Percentiles rank a stretch among this genome's conserved stretches.
Evolutionary conservation across 2,797 vertebrate species (phyloP).

Genomic region (Anomalospiza imberbis): DNA sequence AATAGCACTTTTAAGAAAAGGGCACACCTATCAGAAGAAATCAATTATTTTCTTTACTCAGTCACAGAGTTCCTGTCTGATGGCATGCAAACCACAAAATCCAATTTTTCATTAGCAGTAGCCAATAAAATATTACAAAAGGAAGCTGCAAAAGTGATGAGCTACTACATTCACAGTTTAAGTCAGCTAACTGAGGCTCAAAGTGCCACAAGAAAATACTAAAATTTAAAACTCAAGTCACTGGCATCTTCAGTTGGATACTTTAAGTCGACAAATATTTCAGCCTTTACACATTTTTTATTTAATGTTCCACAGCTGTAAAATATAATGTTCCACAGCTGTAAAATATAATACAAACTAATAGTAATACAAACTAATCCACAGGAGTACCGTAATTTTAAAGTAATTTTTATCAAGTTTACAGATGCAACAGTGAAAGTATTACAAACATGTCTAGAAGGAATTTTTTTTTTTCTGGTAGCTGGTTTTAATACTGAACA

Average conservation of each 20-base stretch:
- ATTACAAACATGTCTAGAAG: not conserved
- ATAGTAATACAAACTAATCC: not conserved
- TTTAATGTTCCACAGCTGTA: not conserved
- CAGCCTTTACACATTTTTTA: not conserved
- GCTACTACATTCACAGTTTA: not conserved
- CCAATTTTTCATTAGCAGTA: not conserved
- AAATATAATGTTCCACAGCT: not conserved
- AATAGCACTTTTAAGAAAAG: not conserved
- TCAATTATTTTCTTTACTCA: not conserved
- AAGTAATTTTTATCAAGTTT: not conserved
- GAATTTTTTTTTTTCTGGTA: not conserved
- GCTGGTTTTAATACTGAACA: not conserved
- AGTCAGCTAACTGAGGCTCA: not conserved
- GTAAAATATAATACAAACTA: not conserved
- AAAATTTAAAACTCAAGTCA: not conserved
- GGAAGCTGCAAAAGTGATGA: not conserved
- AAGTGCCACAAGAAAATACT: not conserved
- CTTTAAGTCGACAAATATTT: not conserved
- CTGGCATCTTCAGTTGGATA: not conserved
- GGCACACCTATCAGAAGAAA: not conserved
- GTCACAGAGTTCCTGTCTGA: not conserved
- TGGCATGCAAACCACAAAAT: not conserved
- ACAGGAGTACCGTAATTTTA: not conserved
- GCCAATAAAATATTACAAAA: not conserved
- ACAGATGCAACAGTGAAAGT: not conserved